phyloP scores from a whole-genome alignment of 2,888 invertebrate genomes.

The Morpho deidamia region DNA sequence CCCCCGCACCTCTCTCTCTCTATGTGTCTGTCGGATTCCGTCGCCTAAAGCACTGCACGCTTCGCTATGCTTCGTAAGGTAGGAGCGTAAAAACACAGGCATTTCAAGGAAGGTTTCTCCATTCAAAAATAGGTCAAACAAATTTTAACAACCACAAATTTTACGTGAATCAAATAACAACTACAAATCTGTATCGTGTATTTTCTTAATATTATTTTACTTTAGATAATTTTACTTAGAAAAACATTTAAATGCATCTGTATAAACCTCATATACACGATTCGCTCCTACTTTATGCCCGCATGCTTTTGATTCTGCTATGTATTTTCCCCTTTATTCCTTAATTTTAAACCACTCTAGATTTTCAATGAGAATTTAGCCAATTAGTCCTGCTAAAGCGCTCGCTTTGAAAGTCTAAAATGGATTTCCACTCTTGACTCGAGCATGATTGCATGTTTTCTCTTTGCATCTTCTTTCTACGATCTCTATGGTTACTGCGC shows the following conservation, averaged over 20 bases:
- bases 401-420: conserved; percentile 44
- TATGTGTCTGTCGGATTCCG: conserved; percentile 69
- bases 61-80: conserved; percentile 71
- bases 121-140: too few species aligned
- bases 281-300: conserved; percentile 74
- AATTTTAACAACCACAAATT: too few species aligned
- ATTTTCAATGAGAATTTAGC: conserved; percentile 38
- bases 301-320: conserved; percentile 63
- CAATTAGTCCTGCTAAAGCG: conserved; percentile 25
- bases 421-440: conserved; percentile 42
- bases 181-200: too few species aligned
- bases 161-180: background rate
- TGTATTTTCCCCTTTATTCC: conserved; percentile 41
- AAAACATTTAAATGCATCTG: background rate
- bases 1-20: conserved; percentile 62
- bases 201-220: background rate
- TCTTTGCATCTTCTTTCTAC: conserved; percentile 73
- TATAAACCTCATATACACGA: conserved; percentile 16
- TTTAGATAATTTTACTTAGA: background rate
- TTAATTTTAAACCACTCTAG: conserved; percentile 42
- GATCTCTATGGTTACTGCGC: conserved; percentile 79
- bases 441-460: conserved; percentile 70
- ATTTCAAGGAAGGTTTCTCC: background rate
- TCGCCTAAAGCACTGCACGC: conserved; percentile 75
- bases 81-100: conserved; percentile 50